Evolutionary conservation across 2,113 vertebrate genomes (phyloP), one percentile per base, ranked within the genome.

Genomic region (Butorides virescens): DNA sequence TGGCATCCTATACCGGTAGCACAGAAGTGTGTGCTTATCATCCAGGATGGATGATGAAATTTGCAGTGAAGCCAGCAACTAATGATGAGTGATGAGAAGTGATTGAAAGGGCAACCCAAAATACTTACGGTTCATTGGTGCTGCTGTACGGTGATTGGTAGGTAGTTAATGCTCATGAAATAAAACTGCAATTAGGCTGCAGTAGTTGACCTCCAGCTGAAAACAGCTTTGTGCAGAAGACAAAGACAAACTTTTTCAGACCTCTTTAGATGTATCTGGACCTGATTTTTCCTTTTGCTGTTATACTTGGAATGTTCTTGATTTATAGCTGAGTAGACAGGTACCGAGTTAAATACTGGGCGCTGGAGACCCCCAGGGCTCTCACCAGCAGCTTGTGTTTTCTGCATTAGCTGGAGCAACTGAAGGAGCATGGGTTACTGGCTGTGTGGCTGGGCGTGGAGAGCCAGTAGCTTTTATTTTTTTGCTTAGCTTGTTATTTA

Each of bases 91-190:
- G 86, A 93, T 92, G 91, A 90, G 87, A 93, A 92, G 92, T 86
- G 93, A 95, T 97, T 95, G 95, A 92, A 95, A 87, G 67, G 86
- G 77, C 94, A 89, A 66, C 82, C 62, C 50, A 76, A 76, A 90
- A 92, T 87, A 65, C 81, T 58, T 86, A 85, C 22, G 92, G 68
- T 86, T 94, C 86, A 29, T 76, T 88, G 87, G 74, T 62, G 42
- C 44, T 58, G 87, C 71, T 92, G 68, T 56, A 77, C 6, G 29
- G 62, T 55, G 46, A 59, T 77, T 81, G 79, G 78, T 93, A 86
- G 92, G 58, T 65, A 90, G 88, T 56, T 77, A 92, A 66, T 75
- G 86, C 56, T 68, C 56, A 19, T 47, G 79, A 85, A 94, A 91
- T 71, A 85, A 88, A 91, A 79, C 63, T 50, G 61, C 77, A 91